These are phyloP conservation scores for Aphelenchoides fujianensis DNA, from an alignment of 1,140 invertebrate species.

Conservation along the genomic window DNA sequence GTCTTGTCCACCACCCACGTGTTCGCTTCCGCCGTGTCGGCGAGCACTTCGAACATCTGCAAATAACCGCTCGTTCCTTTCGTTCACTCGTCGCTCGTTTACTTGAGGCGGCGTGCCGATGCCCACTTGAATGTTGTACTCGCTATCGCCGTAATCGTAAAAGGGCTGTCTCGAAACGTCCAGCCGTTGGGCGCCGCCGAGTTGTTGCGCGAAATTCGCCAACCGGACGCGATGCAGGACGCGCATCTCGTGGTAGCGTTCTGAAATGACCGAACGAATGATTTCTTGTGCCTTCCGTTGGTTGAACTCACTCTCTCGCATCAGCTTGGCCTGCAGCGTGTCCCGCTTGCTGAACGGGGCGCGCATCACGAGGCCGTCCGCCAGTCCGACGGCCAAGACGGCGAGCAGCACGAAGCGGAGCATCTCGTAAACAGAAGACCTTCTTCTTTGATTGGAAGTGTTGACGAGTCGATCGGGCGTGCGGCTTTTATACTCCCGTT, in stretches of 20 bases:
- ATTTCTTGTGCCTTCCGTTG: neutral
- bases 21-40: slow-evolving; percentile 4
- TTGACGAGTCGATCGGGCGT: too few species aligned
- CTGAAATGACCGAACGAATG: neutral
- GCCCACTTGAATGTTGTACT: neutral
- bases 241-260: slow-evolving; percentile 1
- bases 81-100: too few species aligned
- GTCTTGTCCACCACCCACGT: neutral
- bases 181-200: neutral
- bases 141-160: slow-evolving; percentile 10
- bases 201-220: neutral
- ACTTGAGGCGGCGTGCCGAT: neutral
- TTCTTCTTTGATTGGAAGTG: too few species aligned
- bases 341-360: too few species aligned
- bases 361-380: too few species aligned
- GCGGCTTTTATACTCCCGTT: too few species aligned
- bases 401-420: too few species aligned
- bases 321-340: neutral
- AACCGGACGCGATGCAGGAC: neutral
- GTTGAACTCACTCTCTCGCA: neutral
- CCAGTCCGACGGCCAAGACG: too few species aligned
- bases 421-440: too few species aligned
- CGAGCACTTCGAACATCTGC: slow-evolving; percentile 3
- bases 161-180: neutral
- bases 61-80: too few species aligned